These are phyloP conservation scores for Cephus runcator DNA, from an alignment of 2,888 invertebrate genomes.

Conservation along the genomic window DNA sequence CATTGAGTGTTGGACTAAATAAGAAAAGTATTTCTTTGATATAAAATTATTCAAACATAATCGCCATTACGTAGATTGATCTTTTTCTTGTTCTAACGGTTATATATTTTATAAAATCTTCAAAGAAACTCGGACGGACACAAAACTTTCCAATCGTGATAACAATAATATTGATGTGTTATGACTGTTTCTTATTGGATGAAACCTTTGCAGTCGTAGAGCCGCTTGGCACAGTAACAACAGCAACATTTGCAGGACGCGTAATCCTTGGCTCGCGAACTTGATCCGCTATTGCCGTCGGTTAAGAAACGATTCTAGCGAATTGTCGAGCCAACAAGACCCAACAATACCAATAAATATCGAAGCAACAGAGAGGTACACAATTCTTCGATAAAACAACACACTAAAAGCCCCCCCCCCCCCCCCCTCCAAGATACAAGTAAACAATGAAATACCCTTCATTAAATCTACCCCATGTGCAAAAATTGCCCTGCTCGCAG, in stretches of 20 bases:
- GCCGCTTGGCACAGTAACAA: slow-evolving; percentile 33
- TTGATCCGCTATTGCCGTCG: slow-evolving; percentile 46
- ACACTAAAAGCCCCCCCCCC: neutral
- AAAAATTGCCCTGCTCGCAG: slow-evolving; percentile 29
- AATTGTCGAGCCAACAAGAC: slow-evolving; percentile 17
- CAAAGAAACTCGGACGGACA: neutral
- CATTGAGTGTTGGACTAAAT: neutral
- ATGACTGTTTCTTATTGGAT: slow-evolving; percentile 48
- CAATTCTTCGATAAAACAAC: neutral
- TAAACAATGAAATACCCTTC: neutral
- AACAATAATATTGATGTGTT: slow-evolving; percentile 29
- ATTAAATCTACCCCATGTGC: neutral
- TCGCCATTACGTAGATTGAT: neutral
- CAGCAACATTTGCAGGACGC: slow-evolving; percentile 26
- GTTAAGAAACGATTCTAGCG: slow-evolving; percentile 27
- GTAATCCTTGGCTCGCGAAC: slow-evolving; percentile 35
- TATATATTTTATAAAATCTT: neutral
- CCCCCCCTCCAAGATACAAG: neutral
- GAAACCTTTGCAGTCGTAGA: slow-evolving; percentile 52
- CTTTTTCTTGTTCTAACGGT: neutral
- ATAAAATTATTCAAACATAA: neutral
- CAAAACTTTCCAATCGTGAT: neutral
- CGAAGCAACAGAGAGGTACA: slow-evolving; percentile 28
- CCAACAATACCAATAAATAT: slow-evolving; percentile 1
- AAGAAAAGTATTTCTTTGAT: neutral